Conservation (phyloP, 92 coral and sea anemone genomes). For the Diadumene lineata region DNA sequence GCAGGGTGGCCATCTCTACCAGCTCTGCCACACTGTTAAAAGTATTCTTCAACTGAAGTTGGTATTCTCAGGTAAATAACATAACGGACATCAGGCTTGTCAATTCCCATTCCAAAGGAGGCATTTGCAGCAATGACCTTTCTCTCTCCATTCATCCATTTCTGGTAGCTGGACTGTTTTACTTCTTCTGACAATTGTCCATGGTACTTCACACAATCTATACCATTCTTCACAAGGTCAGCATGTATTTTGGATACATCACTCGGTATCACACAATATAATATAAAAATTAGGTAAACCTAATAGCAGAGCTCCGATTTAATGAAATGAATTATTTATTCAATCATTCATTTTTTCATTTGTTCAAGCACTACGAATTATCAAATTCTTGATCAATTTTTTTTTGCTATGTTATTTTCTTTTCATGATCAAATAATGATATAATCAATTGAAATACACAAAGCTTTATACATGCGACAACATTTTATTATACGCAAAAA, state of each 20-base stretch:
- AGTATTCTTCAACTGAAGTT: slow-evolving; percentile 15
- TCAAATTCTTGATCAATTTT: too few species aligned
- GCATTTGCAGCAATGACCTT: slow-evolving; percentile 14
- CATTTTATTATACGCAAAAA: too few species aligned
- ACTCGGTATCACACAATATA: slow-evolving; percentile 26
- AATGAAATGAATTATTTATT: too few species aligned
- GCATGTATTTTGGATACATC: slow-evolving; percentile 42
- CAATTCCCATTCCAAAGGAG: slow-evolving; percentile 35
- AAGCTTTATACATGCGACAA: too few species aligned
- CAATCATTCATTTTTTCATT: too few species aligned
- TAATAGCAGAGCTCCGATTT: too few species aligned
- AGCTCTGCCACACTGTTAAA: slow-evolving; percentile 28
- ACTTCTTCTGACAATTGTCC: slow-evolving; percentile 17
- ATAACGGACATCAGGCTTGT: slow-evolving; percentile 29
- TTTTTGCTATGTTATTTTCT: too few species aligned
- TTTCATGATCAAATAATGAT: too few species aligned
- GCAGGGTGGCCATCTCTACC: slow-evolving; percentile 21
- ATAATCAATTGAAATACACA: too few species aligned
- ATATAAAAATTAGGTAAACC: too few species aligned
- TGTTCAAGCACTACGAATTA: too few species aligned
- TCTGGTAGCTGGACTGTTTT: neutral
- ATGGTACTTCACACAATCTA: slow-evolving; percentile 30
- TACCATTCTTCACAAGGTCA: slow-evolving; percentile 18
- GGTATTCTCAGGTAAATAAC: slow-evolving; percentile 13
- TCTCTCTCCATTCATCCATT: slow-evolving; percentile 14